Base-by-base conservation (phyloP, 1,140 invertebrate genomes). In the Diprion similis region DNA sequence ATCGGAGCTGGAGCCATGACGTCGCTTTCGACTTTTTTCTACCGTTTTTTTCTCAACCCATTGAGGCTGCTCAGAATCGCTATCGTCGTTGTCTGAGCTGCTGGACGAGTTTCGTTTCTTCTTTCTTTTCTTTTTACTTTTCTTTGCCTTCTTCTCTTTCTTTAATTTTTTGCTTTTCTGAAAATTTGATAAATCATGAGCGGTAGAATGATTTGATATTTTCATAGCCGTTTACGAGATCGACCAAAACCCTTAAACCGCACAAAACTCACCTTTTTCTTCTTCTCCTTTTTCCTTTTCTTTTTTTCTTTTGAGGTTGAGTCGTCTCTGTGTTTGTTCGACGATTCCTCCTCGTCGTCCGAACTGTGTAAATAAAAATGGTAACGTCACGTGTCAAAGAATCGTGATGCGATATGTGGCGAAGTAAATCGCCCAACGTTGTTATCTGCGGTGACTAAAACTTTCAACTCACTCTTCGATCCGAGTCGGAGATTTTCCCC, bases 401-500 rank as follows among this genome's bases (percentile, higher is more conserved):
- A 24, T 46, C 45, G n/a, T 8, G 66, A 75, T 24, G 1, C 11
- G 19, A 72, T 6, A 72, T 59, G 67, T 72, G 9, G 47, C 15
- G 6, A n/a, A 69, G 65, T 19, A 46, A 73, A 76, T 85, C 84
- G 68, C 82, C 80, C 70, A 66, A 17, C 77, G 11, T 73, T 67
- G 19, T 71, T 68, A 64, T 48, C 46, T 45, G 59, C 68, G 73
- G 73, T 68, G 11, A 68, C 68, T 68, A 66, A 47, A 68, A 59
- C 64, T 45, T 77, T 79, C 1, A 37, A 89, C 90, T 88, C 87
- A 93, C 91, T 93, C 89, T 78, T 90, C 87, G 18, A 85, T 79
- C 79, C 89, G 89, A 0, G 87, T 79, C 1, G 94, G 94, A 18
- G 93, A 94, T 83, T 92, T 92, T 64, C 90, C 91, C 94, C 94